Evolutionary conservation across 2,888 invertebrate genomes (phyloP), one percentile per base, ranked within the genome.

Genomic region (Lycaena phlaeas): DNA sequence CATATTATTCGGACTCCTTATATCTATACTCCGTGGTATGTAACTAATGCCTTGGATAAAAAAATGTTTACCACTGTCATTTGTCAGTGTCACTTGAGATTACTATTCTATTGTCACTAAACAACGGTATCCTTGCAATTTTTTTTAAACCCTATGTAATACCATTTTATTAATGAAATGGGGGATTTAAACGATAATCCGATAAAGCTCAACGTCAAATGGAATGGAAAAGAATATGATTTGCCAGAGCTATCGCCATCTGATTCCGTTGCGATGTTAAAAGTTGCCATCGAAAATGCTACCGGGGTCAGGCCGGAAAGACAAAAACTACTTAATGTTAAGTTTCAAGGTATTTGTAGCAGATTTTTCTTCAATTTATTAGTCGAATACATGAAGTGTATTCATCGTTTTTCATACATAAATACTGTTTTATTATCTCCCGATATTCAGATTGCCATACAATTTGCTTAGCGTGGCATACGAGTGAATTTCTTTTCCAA

Each of bases 261-360:
- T 37, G 92, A 94, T 57, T 94, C 93, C 2, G 93, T 97, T 1
- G 89, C 88, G 11, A 89, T 91, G 71, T 81, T 98, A 50, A 97
- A 97, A 76, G 88, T 91, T 59, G 90, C 90, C 44, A 95, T 98
- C 53, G 90, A 92, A 68, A 91, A 91, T 68, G 90, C 92, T 64
- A 98, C 97, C 31, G 92, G 94, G 46, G 97, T 98, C 14, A 88
- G 92, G 42, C 94, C 96, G n/a, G 93, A 95, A 60, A 87, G 97
- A 48, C 97, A 98, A 70, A 98, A 97, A 76, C 78, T 98, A 29
- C 86, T 98, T 29, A 97, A 97, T 75, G 87, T 98, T 38, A 97
- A 96, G 82, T 88, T 89, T 64, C 95, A 96, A 90, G 96, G 97
- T 95, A 74, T 67, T 38, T 65, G 56, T 38, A n/a, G n/a, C n/a